Percentiles rank a stretch among this genome's conserved stretches.
Evolutionary conservation across 2,888 invertebrate species (phyloP).

Genomic region (Nemurella pictetii): DNA sequence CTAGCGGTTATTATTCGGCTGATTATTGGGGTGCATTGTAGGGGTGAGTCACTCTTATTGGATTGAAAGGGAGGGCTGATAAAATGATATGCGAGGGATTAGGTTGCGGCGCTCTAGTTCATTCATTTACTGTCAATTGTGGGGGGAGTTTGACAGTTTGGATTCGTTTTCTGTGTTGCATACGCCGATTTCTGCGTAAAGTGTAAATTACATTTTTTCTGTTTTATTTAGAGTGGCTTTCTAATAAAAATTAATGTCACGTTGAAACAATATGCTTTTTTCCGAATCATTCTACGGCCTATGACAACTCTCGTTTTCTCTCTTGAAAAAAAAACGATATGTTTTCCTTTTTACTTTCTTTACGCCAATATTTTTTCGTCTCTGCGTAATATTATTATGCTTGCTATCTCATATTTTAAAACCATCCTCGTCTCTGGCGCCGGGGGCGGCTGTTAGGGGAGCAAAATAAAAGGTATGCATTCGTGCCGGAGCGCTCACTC

Average conservation of each 20-base stretch:
- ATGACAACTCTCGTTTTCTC: neutral
- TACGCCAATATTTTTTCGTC: neutral
- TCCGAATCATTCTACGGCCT: neutral
- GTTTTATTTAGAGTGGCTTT: neutral
- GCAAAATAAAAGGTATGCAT: neutral
- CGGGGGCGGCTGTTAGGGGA: neutral
- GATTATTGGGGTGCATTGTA: neutral
- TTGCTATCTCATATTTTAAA: neutral
- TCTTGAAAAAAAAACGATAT: neutral
- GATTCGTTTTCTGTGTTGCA: neutral
- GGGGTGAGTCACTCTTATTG: conserved; percentile 17
- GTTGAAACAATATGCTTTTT: neutral
- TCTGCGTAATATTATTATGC: neutral
- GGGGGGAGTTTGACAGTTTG: neutral
- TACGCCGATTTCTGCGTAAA: neutral
- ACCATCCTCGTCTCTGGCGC: neutral
- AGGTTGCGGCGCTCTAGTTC: neutral
- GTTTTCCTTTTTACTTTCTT: neutral
- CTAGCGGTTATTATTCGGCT: conserved; percentile 8
- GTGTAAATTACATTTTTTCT: neutral
- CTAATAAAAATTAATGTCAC: neutral
- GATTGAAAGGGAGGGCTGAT: neutral
- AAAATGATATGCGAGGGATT: conserved; percentile 13
- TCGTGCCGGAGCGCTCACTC: neutral
- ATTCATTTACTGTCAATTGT: neutral